These are phyloP conservation scores for Passer domesticus DNA, from an alignment of 2,113 vertebrate species.

Conservation along the genomic window DNA sequence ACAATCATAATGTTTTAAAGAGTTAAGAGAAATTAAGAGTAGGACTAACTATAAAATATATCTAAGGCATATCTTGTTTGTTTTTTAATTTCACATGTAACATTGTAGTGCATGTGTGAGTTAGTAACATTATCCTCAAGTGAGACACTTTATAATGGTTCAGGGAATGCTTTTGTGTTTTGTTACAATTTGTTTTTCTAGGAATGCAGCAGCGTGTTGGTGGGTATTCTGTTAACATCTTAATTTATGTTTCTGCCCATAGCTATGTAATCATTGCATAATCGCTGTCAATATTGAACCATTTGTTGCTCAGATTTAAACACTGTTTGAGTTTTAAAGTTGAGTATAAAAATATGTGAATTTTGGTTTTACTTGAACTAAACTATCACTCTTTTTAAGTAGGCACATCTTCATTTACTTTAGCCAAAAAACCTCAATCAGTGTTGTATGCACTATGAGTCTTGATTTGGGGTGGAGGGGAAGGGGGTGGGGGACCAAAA, in stretches of 20 bases:
- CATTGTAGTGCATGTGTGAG: slow-evolving; percentile 61
- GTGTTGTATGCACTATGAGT: slow-evolving; percentile 67
- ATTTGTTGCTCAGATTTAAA: slow-evolving; percentile 71
- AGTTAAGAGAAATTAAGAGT: slow-evolving; percentile 50
- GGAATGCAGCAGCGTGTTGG: slow-evolving; percentile 20
- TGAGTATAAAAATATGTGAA: slow-evolving; percentile 75
- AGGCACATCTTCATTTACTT: slow-evolving; percentile 53
- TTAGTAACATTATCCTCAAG: slow-evolving; percentile 60
- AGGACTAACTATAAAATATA: slow-evolving; percentile 68
- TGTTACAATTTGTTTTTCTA: slow-evolving; percentile 44
- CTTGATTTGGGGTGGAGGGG: slow-evolving; percentile 43
- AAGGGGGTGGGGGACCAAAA: slow-evolving; percentile 53
- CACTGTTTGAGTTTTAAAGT: slow-evolving; percentile 70
- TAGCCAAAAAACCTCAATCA: slow-evolving; percentile 47
- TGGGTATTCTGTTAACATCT: slow-evolving; percentile 44
- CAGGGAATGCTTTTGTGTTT: slow-evolving; percentile 69
- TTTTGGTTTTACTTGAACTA: slow-evolving; percentile 78
- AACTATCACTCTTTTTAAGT: slow-evolving; percentile 51
- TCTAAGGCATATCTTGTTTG: slow-evolving; percentile 65
- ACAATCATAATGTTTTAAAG: slow-evolving; percentile 68
- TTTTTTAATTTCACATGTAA: slow-evolving; percentile 71
- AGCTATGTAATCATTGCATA: slow-evolving; percentile 17
- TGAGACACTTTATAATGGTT: slow-evolving; percentile 69
- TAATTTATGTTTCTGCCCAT: slow-evolving; percentile 44
- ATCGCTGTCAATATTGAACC: slow-evolving; percentile 50